Percentiles rank a stretch among this genome's conserved stretches.
phyloP scores from a whole-genome alignment of 2,888 invertebrate species.

The Linnaemya tessellans region DNA sequence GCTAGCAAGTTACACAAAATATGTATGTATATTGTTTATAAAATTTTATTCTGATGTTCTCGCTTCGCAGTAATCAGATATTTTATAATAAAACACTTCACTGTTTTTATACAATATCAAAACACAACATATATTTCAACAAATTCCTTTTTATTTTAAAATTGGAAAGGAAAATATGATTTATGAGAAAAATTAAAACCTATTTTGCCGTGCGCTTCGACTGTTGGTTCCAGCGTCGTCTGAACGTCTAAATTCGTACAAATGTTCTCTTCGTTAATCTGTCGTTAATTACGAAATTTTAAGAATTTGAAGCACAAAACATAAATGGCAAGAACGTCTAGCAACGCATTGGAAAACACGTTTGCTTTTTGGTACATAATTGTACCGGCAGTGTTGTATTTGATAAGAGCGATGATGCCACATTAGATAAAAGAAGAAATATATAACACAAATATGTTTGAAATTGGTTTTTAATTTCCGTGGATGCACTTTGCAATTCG shows the following conservation, averaged over 20 bases:
- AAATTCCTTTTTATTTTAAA: slow-evolving; percentile 8
- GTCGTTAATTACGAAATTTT: slow-evolving; percentile 63
- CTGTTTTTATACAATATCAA: slow-evolving; percentile 42
- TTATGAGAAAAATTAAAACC: background rate
- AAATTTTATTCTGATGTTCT: background rate
- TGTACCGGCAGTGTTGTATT: slow-evolving; percentile 36
- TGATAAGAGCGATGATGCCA: background rate
- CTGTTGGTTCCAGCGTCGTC: slow-evolving; percentile 66
- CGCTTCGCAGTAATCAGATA: background rate
- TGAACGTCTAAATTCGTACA: slow-evolving; percentile 50
- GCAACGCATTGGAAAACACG: slow-evolving; percentile 3
- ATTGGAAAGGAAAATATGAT: slow-evolving; percentile 21
- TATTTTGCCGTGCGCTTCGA: slow-evolving; percentile 54
- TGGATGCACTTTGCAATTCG: too few relatives aligned
- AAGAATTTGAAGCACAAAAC: slow-evolving; percentile 39
- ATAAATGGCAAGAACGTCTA: slow-evolving; percentile 10
- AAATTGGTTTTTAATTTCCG: background rate
- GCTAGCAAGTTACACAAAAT: slow-evolving; percentile 7
- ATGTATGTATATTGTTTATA: too few relatives aligned
- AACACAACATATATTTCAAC: slow-evolving; percentile 50
- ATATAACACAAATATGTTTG: background rate
- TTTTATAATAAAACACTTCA: slow-evolving; percentile 32
- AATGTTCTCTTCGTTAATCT: slow-evolving; percentile 51
- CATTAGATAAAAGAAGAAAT: background rate
- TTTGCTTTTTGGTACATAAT: background rate